Base-by-base conservation (phyloP, 2,797 vertebrate species). In the Falco biarmicus region DNA sequence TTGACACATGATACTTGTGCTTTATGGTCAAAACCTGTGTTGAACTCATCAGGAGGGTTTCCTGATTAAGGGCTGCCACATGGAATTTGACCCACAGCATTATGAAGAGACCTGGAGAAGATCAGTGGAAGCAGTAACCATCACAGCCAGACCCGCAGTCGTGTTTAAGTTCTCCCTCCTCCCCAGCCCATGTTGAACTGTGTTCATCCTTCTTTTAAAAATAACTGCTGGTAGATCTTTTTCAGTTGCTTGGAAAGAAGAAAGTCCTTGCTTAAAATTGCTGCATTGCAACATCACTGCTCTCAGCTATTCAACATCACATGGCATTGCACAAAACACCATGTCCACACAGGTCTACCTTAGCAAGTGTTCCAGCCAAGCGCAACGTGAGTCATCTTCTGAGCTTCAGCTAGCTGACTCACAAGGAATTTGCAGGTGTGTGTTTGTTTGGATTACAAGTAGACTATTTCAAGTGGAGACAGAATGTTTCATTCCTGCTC, bases 391-490 rank as follows among this genome's bases (percentile, higher is more conserved):
- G 73, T 95, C 89, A 92, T 89, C 87, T 64, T n/a, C 69, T 57
- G 85, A 80, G 50, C 90, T 92, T 88, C 80, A 79, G 37, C 83
- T 89, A 95, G 41, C 48, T 80, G 87, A 25, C 74, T 83, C 31
- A 53, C 1, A 10, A 91, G 83, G 96, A 94, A 96, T 95, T 84
- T 89, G 69, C 93, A 96, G 95, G 96, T 92, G 90, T 90, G 80
- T 93, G 54, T 92, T 89, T 95, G 92, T 95, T 96, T 93, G 79
- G 79, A 66, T 84, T 87, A 65, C 60, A 48, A 91, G 86, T 22
- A 75, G 79, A 78, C 51, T 86, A 59, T 89, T 96, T 86, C 79
- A 95, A 94, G 90, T 85, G 76, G 70, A 89, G 84, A 92, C 89
- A 87, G 93, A 92, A 92, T 86, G 87, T 93, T 95, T 95, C 43